Evolutionary conservation across 2,888 invertebrate genomes (phyloP), one percentile per base, ranked within the genome.

Genomic region (Crepidodera aurea): DNA sequence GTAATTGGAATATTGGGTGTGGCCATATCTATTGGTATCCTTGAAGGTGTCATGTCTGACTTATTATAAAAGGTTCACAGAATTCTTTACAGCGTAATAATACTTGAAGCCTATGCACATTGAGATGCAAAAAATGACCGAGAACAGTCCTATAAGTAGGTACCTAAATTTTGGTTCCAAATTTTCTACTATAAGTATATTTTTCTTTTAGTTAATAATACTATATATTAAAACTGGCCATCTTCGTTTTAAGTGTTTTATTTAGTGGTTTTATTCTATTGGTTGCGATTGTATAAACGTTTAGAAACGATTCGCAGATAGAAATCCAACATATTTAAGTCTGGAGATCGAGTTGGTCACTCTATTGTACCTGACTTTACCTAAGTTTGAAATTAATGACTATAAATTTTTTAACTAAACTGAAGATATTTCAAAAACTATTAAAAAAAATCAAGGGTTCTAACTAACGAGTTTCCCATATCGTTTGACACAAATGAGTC

Each of bases 221-320:
- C 65, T 69, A 67, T 57, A 57, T 57, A 60, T 60, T 86, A 86
- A n/a, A 87, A 88, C 88, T 88, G 88, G 89, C 88, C 88, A 83
- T 86, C 69, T 72, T 71, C 70, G 54, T 64, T 62, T 48, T 48
- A 15, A 27, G 15, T 48, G 22, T 16, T 42, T 13, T 40, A 16
- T 29, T 22, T 25, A 15, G 25, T 48, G 2, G 27, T 50, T 62
- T 66, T 59, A 62, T 74, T 75, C 73, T 72, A 73, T 73, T 70
- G 74, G 73, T 73, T 70, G 5, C 34, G 46, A 32, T 29, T 19
- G 7, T 62, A 22, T 25, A 46, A 46, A 25, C 7, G 46, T n/a
- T n/a, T n/a, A n/a, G n/a, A n/a, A n/a, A n/a, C n/a, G n/a, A n/a
- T n/a, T n/a, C n/a, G n/a, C n/a, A n/a, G n/a, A n/a, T n/a, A n/a